These are phyloP conservation scores for Rhagoletis pomonella DNA, from an alignment of 1,140 invertebrate species.

Conservation along the genomic window DNA sequence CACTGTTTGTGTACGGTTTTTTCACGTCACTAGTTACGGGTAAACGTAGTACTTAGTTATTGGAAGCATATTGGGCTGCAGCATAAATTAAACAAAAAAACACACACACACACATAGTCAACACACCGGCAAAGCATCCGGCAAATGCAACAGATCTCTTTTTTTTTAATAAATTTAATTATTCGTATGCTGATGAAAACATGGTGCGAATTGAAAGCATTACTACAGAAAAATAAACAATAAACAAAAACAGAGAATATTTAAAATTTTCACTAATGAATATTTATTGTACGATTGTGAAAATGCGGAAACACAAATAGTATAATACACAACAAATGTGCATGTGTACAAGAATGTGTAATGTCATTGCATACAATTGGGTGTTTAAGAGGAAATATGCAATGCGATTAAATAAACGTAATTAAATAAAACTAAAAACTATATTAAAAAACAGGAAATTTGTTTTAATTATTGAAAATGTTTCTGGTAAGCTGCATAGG, in stretches of 20 bases:
- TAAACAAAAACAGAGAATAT: neutral
- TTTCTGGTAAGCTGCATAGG: too few species aligned
- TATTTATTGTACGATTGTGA: constrained; percentile 6
- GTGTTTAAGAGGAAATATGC: neutral
- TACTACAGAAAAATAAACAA: neutral
- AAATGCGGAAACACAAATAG: neutral
- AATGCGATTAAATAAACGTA: constrained; percentile 32
- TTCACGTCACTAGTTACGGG: too few species aligned
- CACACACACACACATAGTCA: neutral
- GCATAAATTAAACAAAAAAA: neutral
- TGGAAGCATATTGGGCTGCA: neutral
- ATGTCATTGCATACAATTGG: neutral
- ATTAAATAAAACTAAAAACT: constrained; percentile 37
- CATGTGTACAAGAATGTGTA: neutral
- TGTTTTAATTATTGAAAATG: neutral
- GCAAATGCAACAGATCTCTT: too few species aligned
- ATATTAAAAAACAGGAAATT: neutral
- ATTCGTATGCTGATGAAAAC: neutral
- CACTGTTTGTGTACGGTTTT: too few species aligned
- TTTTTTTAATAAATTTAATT: neutral
- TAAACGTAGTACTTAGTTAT: neutral
- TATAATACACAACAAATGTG: neutral
- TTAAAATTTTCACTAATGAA: constrained; percentile 11
- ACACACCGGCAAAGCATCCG: too few species aligned
- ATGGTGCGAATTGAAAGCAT: neutral